These are phyloP conservation scores for Plecturocebus donacophilus DNA, from an alignment of 2,113 vertebrate species.

Conservation along the genomic window DNA sequence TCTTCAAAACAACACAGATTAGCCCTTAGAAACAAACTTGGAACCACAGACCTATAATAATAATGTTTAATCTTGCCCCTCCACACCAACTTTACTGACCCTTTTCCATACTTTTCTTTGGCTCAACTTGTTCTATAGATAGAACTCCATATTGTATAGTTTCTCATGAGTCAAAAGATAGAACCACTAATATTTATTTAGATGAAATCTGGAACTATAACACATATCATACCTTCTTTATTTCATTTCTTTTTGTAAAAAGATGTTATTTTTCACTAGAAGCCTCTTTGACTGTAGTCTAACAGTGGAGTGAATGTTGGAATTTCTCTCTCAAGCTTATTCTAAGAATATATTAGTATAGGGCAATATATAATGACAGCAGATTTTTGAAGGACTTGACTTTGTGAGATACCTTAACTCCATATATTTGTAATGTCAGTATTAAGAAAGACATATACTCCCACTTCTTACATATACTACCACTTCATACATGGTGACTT, in stretches of 20 bases:
- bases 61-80: background rate
- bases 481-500: background rate
- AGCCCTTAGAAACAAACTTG: background rate
- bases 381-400: background rate
- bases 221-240: background rate
- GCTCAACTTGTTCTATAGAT: background rate
- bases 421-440: background rate
- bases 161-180: background rate
- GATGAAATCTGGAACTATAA: background rate
- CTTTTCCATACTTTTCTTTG: background rate
- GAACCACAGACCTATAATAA: background rate
- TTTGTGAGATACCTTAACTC: background rate
- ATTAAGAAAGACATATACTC: background rate
- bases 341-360: background rate
- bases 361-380: background rate
- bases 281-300: background rate
- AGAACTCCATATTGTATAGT: background rate
- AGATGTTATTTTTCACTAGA: background rate
- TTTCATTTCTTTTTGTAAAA: background rate
- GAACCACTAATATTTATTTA: constrained; percentile 9
- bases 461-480: background rate
- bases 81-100: background rate
- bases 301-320: background rate
- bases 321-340: background rate
- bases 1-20: background rate